phyloP scores from a whole-genome alignment of 1,140 invertebrate genomes.

The Pachypeltis micranthus region DNA sequence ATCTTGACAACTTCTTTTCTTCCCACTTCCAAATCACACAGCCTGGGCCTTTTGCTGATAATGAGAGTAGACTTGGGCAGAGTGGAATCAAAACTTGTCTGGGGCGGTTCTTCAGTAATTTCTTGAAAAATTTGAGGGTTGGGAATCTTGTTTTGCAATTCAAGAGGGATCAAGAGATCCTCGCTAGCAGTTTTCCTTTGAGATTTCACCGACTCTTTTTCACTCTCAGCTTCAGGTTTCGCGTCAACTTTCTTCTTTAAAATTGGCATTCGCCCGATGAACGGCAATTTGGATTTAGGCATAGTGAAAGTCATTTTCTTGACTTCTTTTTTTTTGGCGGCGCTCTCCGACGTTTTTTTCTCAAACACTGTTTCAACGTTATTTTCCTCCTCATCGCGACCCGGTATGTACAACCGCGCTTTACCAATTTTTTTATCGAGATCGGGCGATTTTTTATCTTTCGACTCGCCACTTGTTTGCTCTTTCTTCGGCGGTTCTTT shows the following conservation, averaged over 20 bases:
- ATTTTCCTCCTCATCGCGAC: conserved; percentile 21
- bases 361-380: conserved; percentile 32
- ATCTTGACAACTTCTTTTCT: background rate
- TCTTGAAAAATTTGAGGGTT: too few relatives aligned
- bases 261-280: conserved; percentile 54
- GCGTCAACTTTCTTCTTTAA: conserved; percentile 46
- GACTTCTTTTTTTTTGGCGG: conserved; percentile 20
- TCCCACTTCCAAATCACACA: background rate
- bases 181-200: too few relatives aligned
- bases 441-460: conserved; percentile 28
- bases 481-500: conserved; percentile 4
- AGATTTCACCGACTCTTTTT: conserved; percentile 1
- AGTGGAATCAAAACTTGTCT: background rate
- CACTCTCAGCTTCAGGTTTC: conserved; percentile 13
- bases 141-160: too few relatives aligned
- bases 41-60: conserved; percentile 8
- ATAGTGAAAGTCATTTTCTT: conserved; percentile 21
- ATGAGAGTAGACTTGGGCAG: conserved; percentile 14
- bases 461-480: conserved; percentile 27
- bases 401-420: background rate
- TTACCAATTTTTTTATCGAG: conserved; percentile 26
- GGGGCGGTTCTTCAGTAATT: background rate
- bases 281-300: conserved; percentile 46
- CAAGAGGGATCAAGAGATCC: too few relatives aligned
- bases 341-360: conserved; percentile 35